phyloP scores from a whole-genome alignment of 2,888 invertebrate species.

The Idaea biselata region DNA sequence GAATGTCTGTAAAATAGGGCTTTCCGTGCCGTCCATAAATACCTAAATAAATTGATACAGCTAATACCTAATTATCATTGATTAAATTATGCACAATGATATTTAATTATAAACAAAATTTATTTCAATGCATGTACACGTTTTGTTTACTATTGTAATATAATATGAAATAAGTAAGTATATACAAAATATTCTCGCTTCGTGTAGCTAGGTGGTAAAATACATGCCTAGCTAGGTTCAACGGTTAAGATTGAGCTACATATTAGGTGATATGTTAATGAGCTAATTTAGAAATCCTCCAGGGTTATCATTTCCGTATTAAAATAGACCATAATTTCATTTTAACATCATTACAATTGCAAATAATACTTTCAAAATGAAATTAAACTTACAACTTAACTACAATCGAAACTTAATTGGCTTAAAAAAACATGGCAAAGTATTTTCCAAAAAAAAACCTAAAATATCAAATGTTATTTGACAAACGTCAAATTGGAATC shows the following conservation, averaged over 20 bases:
- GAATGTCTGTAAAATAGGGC: slow-evolving; percentile 62
- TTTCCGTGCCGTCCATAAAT: slow-evolving; percentile 36
- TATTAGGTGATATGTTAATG: too few species aligned
- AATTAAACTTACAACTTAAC: too few species aligned
- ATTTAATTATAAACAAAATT: slow-evolving; percentile 32
- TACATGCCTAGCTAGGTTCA: neutral
- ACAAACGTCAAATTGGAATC: too few species aligned
- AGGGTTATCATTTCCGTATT: too few species aligned
- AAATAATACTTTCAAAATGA: too few species aligned
- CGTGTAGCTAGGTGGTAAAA: neutral
- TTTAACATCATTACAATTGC: too few species aligned
- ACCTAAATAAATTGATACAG: slow-evolving; percentile 5
- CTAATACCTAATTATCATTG: slow-evolving; percentile 5
- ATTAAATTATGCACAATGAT: slow-evolving; percentile 29
- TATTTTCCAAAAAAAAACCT: too few species aligned
- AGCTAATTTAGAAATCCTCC: too few species aligned
- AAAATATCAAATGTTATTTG: too few species aligned
- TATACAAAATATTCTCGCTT: neutral
- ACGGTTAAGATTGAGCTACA: neutral
- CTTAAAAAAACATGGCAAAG: too few species aligned
- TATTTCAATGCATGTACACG: slow-evolving; percentile 60
- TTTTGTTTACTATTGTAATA: slow-evolving; percentile 16
- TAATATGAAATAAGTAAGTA: slow-evolving; percentile 12
- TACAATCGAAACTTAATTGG: too few species aligned
- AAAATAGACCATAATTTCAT: too few species aligned